phyloP scores from a whole-genome alignment of 2,113 vertebrate genomes.

The Electrona antarctica region DNA sequence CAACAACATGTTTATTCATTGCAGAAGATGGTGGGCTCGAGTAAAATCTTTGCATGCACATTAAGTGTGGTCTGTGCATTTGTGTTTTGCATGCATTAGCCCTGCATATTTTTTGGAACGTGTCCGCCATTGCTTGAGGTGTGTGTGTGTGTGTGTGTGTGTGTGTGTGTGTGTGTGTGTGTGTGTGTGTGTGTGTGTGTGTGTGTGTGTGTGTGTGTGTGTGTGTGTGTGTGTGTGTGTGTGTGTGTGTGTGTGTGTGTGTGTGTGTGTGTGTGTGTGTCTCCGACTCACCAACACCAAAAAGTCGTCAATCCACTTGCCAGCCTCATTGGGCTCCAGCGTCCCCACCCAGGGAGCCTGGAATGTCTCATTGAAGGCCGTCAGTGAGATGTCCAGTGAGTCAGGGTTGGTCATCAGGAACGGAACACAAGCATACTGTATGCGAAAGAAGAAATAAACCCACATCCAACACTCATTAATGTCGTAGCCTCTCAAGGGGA shows the following conservation, averaged over 20 bases:
- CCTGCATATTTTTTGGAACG: no score
- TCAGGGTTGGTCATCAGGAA: constrained; percentile 73
- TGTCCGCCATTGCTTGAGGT: background rate
- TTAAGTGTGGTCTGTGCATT: background rate
- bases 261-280: background rate
- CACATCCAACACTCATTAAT: constrained; percentile 12
- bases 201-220: background rate
- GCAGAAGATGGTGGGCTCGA: background rate
- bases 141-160: background rate
- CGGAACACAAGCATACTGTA: constrained; percentile 74
- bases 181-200: background rate
- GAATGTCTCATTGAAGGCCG: constrained; percentile 69
- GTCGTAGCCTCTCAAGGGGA: background rate
- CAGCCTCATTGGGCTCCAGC: constrained; percentile 62
- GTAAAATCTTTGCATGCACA: background rate
- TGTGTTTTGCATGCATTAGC: no score
- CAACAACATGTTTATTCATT: constrained; percentile 5
- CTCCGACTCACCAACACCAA: constrained; percentile 71
- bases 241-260: background rate
- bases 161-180: background rate
- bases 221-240: background rate
- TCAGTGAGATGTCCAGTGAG: constrained; percentile 71
- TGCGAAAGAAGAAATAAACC: constrained; percentile 31
- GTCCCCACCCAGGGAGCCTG: constrained; percentile 76
- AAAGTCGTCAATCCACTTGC: constrained; percentile 77